Evolutionary conservation across 2,888 invertebrate species (phyloP).

Genomic region (Panorpa germanica): DNA sequence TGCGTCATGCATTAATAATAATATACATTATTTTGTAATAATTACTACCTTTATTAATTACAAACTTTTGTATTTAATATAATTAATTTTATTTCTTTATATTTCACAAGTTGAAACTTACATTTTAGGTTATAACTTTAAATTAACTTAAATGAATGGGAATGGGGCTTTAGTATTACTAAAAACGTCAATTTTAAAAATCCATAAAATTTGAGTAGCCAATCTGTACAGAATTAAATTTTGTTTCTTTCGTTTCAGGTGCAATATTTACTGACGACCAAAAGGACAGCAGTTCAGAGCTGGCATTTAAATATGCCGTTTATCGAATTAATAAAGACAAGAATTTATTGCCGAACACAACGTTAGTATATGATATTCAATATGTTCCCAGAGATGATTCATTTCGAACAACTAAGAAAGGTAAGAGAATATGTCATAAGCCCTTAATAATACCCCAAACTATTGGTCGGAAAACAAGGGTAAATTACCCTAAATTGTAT

Average conservation of each 20-base stretch:
- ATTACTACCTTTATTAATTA: too few relatives aligned
- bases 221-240: too few relatives aligned
- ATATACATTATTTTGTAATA: too few relatives aligned
- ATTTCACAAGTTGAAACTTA: too few relatives aligned
- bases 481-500: neutral
- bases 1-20: too few relatives aligned
- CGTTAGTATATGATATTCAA: slow-evolving; percentile 83
- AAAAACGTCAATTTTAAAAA: too few relatives aligned
- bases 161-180: too few relatives aligned
- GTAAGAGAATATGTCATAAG: slow-evolving; percentile 25
- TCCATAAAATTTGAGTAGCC: too few relatives aligned
- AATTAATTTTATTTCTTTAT: too few relatives aligned
- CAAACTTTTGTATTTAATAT: too few relatives aligned
- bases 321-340: slow-evolving; percentile 84
- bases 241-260: slow-evolving; percentile 58
- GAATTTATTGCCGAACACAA: slow-evolving; percentile 63
- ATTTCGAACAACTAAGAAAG: slow-evolving; percentile 81
- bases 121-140: too few relatives aligned
- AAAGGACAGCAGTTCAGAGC: slow-evolving; percentile 66
- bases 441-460: slow-evolving; percentile 10
- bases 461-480: neutral
- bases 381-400: slow-evolving; percentile 79
- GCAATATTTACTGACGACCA: slow-evolving; percentile 86
- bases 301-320: slow-evolving; percentile 89
- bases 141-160: too few relatives aligned